Evolutionary conservation across 2,113 vertebrate genomes (phyloP), one percentile per base, ranked within the genome.

Genomic region (Ranitomeya imitator): DNA sequence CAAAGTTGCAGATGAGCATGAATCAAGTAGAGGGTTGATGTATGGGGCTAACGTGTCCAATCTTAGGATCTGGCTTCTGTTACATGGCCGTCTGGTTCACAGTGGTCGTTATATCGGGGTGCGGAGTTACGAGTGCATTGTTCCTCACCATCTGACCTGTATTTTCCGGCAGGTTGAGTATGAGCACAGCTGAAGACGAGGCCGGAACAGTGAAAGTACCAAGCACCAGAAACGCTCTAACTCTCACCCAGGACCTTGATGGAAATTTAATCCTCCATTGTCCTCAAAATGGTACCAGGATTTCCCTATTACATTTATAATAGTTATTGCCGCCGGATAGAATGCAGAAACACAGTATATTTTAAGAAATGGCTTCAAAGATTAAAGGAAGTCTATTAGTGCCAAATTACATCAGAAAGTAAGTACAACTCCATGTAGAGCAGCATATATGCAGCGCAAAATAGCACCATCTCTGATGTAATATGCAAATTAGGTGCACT

Each of bases 261-360:
- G 98, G 97, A 73, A 98, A 96, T 91, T 95, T 99, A 91, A 96
- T 98, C 87, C 96, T 99, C 92, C 98, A 98, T 90, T 99, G 97
- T 91, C 96, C 97, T 91, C 94, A 94, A 73, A 95, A 94, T 91
- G 96, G 97, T 98, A 94, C 82, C 45, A 71, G 45, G 2, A 54
- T 26, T 71, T 71, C 4, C n/a, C 71, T 18, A 7, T 26, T 6
- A 23, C 18, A 0, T 54, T 18, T 21, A 45, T 78, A 78, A 12
- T 69, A 65, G 9, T 65, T n/a, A 69, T 9, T 69, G n/a, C 65
- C 14, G 65, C n/a, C 0, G 11, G 11, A 26, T 65, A 52, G 19
- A 52, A 45, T 45, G 31, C 13, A 74, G 9, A 51, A 77, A 73
- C 55, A 31, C 1, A 60, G 57, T 16, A 60, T 79, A 6, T 15